Conservation (phyloP, 2,113 vertebrate genomes). For the Perca schrenkii region DNA sequence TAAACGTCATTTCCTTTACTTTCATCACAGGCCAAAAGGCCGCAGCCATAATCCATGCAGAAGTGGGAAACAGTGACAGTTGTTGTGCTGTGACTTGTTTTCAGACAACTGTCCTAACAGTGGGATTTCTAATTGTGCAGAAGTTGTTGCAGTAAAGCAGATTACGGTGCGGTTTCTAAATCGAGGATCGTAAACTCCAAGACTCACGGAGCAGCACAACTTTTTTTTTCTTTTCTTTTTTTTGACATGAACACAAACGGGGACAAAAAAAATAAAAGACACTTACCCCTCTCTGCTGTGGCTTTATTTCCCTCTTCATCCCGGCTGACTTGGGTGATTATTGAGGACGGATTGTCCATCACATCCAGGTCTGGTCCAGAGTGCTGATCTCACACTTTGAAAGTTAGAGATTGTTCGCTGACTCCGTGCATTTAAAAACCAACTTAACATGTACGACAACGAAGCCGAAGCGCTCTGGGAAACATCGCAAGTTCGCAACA, state of each 20-base stretch:
- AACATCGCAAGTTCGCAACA: conserved; percentile 36
- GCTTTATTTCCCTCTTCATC: conserved; percentile 83
- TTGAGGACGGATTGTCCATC: conserved; percentile 86
- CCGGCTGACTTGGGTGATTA: conserved; percentile 87
- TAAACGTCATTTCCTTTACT: conserved; percentile 70
- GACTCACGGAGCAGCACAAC: conserved; percentile 24
- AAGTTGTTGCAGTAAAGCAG: not conserved
- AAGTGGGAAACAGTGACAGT: not conserved
- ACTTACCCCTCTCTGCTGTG: conserved; percentile 82
- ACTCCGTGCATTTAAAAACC: conserved; percentile 66
- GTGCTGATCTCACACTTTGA: conserved; percentile 66
- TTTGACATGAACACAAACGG: not conserved
- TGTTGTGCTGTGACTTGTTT: not conserved
- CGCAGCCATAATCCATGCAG: conserved; percentile 36
- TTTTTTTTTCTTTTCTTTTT: conserved; percentile 8
- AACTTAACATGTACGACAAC: conserved; percentile 27
- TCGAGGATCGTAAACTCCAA: not conserved
- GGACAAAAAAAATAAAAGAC: conserved; percentile 6
- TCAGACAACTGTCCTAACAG: not conserved
- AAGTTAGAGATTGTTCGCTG: conserved; percentile 59
- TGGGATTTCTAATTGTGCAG: accelerated
- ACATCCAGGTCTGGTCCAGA: conserved; percentile 74
- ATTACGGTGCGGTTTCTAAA: not conserved
- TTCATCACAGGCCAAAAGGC: conserved; percentile 62
- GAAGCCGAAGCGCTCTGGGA: conserved; percentile 27